phyloP scores from a whole-genome alignment of 2,888 invertebrate genomes.

The Stenolophus ochropezus region DNA sequence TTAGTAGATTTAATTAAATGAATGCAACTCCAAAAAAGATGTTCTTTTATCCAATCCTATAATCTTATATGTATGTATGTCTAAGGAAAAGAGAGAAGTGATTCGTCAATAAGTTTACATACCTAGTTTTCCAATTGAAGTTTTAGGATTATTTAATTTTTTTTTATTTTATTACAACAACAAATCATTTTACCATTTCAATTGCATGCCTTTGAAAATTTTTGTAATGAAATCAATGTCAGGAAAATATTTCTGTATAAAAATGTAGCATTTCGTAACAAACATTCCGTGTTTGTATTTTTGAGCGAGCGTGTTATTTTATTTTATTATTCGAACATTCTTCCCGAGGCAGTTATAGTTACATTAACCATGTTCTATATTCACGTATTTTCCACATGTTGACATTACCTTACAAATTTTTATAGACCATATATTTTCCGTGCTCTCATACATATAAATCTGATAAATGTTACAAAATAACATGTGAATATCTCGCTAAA shows the following conservation, averaged over 20 bases:
- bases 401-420: conserved; percentile 33
- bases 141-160: too few species aligned
- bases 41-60: too few species aligned
- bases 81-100: too few species aligned
- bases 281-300: conserved; percentile 5
- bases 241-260: not conserved
- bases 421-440: not conserved
- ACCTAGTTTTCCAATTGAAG: too few species aligned
- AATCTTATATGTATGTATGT: too few species aligned
- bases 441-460: conserved; percentile 7
- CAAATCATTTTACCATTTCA: too few species aligned
- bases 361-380: conserved; percentile 31
- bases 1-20: too few species aligned
- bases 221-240: not conserved
- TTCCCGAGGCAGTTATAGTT: conserved; percentile 12
- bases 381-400: conserved; percentile 10
- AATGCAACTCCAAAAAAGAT: too few species aligned
- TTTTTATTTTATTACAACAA: too few species aligned
- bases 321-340: conserved; percentile 18
- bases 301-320: not conserved
- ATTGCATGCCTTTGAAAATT: too few species aligned
- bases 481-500: not conserved
- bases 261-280: not conserved
- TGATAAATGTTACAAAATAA: conserved; percentile 37
- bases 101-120: too few species aligned